A percentile compares a stretch with the other conserved stretches of the same genome.
These are phyloP conservation scores for Elysia chlorotica DNA, from an alignment of 1,140 invertebrate genomes.

Conservation along the genomic window DNA sequence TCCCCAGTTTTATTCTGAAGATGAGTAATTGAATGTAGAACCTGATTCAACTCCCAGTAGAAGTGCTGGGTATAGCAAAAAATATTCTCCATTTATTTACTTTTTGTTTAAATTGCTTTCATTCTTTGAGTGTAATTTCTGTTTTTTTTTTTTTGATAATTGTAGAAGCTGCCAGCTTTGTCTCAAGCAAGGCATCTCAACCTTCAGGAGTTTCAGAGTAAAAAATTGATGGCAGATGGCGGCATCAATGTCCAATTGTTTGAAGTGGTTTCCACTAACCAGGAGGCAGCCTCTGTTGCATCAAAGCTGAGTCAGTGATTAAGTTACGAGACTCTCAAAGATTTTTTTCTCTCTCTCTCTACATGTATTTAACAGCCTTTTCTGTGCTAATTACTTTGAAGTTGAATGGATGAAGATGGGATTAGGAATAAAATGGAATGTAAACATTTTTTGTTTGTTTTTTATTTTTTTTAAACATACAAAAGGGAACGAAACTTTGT, in stretches of 20 bases:
- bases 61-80: too few relatives aligned
- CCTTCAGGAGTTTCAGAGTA: conserved; percentile 97
- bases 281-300: conserved; percentile 73
- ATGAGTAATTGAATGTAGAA: too few relatives aligned
- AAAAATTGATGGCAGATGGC: conserved; percentile 85
- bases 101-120: too few relatives aligned
- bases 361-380: neutral
- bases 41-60: too few relatives aligned
- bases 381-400: neutral
- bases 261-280: conserved; percentile 76
- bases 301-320: conserved; percentile 77
- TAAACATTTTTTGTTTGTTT: neutral
- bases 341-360: too few relatives aligned
- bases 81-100: too few relatives aligned
- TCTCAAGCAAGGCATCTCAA: conserved; percentile 73
- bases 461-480: too few relatives aligned
- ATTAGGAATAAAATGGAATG: neutral
- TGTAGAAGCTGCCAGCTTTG: conserved; percentile 1
- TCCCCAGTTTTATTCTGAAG: too few relatives aligned
- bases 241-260: conserved; percentile 95
- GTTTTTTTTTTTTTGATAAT: too few relatives aligned
- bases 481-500: too few relatives aligned
- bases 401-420: neutral
- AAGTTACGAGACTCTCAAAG: neutral
- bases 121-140: too few relatives aligned